Percentiles rank a stretch among this genome's conserved stretches.
Conservation (phyloP, 2,888 invertebrate genomes). For the Trachelus stipa region DNA sequence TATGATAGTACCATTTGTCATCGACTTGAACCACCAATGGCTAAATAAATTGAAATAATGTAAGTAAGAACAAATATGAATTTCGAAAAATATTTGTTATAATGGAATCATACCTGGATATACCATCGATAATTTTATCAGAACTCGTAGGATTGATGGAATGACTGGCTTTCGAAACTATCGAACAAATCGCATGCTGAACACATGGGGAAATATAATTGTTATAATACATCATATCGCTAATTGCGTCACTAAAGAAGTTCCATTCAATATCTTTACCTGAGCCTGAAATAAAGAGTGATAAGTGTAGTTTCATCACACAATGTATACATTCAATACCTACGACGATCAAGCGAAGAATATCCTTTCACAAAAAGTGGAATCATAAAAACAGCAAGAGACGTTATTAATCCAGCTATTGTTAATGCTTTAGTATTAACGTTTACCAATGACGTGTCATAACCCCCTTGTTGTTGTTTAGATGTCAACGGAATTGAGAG, state of each 20-base stretch:
- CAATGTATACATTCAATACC: not conserved
- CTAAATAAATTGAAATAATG: slow-evolving; percentile 49
- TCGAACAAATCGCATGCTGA: slow-evolving; percentile 60
- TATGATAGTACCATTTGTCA: slow-evolving; percentile 68
- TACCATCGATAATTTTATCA: slow-evolving; percentile 64
- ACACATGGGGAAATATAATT: slow-evolving; percentile 59
- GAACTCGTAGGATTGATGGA: slow-evolving; percentile 52
- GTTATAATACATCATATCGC: slow-evolving; percentile 57
- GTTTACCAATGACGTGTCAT: slow-evolving; percentile 69
- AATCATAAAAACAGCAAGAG: slow-evolving; percentile 70
- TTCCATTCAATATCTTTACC: slow-evolving; percentile 39
- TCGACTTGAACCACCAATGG: slow-evolving; percentile 66
- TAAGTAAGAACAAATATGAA: not conserved
- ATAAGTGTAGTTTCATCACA: not conserved
- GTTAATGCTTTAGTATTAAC: slow-evolving; percentile 73
- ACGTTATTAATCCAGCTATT: slow-evolving; percentile 71
- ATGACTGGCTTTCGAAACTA: slow-evolving; percentile 50
- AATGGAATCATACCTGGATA: slow-evolving; percentile 55
- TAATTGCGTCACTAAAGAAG: slow-evolving; percentile 50
- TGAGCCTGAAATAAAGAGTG: slow-evolving; percentile 36
- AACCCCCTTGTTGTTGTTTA: slow-evolving; percentile 60
- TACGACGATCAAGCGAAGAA: not conserved
- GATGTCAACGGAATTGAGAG: slow-evolving; percentile 75
- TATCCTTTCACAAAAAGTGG: slow-evolving; percentile 61
- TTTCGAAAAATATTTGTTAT: not conserved